Percentiles rank a stretch among this genome's conserved stretches.
Evolutionary conservation across 2,113 vertebrate genomes (phyloP).

Genomic region (Mandrillus leucophaeus): DNA sequence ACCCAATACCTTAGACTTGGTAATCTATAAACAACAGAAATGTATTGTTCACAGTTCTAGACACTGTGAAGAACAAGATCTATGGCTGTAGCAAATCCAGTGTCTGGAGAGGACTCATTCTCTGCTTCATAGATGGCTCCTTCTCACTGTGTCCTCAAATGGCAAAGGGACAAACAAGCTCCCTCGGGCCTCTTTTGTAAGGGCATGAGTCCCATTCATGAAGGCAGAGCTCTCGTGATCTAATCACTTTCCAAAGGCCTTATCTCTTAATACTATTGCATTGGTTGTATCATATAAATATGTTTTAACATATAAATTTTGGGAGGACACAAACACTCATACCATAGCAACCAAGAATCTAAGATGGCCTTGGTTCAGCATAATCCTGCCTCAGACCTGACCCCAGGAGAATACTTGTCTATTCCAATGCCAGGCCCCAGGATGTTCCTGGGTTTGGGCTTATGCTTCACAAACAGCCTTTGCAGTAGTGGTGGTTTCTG

Average conservation of each 20-base stretch:
- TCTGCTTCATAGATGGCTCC: neutral
- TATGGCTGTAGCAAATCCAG: neutral
- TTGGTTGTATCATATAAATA: neutral
- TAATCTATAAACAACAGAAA: neutral
- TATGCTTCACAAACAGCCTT: neutral
- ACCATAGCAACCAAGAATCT: neutral
- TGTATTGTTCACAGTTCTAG: neutral
- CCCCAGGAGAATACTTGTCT: neutral
- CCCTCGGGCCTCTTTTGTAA: neutral
- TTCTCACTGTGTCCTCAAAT: neutral
- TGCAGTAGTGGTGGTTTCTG: neutral
- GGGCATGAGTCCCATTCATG: too few species aligned
- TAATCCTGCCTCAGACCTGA: neutral
- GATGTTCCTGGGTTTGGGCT: accelerated
- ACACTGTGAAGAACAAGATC: too few species aligned
- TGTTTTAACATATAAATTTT: neutral
- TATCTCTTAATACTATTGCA: neutral
- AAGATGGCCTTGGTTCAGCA: neutral
- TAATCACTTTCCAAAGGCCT: neutral
- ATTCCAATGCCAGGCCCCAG: neutral
- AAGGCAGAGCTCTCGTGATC: neutral
- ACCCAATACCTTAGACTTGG: too few species aligned
- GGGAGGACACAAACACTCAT: neutral
- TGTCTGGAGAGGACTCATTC: neutral
- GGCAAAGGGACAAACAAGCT: neutral